Base-by-base conservation (phyloP, 2,888 invertebrate species). In the Microdon myrmicae region DNA sequence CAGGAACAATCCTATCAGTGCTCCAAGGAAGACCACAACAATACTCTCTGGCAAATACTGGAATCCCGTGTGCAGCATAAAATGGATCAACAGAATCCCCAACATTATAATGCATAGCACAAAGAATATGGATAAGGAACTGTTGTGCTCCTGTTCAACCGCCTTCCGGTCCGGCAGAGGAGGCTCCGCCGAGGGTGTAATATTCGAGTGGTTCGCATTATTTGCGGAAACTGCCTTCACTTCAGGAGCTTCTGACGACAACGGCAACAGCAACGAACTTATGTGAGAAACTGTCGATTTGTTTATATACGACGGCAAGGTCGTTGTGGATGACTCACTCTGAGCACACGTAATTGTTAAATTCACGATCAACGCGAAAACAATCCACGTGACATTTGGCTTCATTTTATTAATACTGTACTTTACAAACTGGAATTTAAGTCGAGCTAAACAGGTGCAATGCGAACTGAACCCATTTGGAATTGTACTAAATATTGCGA, bases 11-110 rank as follows among this genome's bases (percentile, higher is more conserved):
- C 97, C 97, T 75, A 97, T 94, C 0, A 94, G 82, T 26, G 92
- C 96, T 37, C 97, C 97, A 10, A 99, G 83, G 73, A 97, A 91
- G 12, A 99, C 96, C 67, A 98, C 94, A 3, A 96, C 97, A 47
- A 99, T 91, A 79, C 96, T 96, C 80, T 99, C 99, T 0, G 99
- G 99, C 22, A 99, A 84, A 79, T 96, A 99, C 70, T 96, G 94
- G 75, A 98, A 94, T 70, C 96, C 93, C 7, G 95, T 96, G 78
- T 94, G 92, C 16, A 99, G 83, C 89, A 99, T 90, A 3, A 94
- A 83, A 78, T 99, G 98, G 68, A 98, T 96, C 16, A 97, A 81
- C 37, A 99, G 81, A 69, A 98, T 97, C 44, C 96, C 96, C 51
- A 98, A 81, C 38, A 96, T 96, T 54, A 99, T 84, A 7, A 99